phyloP scores from a whole-genome alignment of 2,888 invertebrate species.

The Cistogaster globosa region DNA sequence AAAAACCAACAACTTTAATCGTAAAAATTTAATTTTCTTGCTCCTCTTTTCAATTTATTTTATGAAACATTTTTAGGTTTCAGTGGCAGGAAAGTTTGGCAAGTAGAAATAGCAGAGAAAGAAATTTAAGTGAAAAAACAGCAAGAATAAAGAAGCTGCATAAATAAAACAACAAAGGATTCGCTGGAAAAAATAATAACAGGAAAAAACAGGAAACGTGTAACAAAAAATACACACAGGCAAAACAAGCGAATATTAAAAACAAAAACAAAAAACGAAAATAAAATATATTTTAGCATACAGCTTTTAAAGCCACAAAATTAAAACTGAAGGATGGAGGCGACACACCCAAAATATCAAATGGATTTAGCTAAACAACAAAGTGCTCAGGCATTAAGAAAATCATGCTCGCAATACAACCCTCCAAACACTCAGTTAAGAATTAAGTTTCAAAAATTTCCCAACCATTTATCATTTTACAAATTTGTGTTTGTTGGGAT shows the following conservation, averaged over 20 bases:
- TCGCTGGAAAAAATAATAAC: constrained; percentile 34
- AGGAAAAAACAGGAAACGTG: constrained; percentile 51
- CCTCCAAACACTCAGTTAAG: too few species aligned
- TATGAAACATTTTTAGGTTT: constrained; percentile 65
- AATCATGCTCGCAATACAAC: constrained; percentile 8
- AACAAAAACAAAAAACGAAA: neutral
- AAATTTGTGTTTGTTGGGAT: too few species aligned
- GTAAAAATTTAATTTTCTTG: constrained; percentile 53
- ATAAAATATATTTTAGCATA: constrained; percentile 30
- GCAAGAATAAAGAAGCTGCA: constrained; percentile 55
- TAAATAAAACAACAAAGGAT: constrained; percentile 60
- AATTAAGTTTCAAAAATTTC: too few species aligned
- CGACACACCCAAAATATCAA: constrained; percentile 55
- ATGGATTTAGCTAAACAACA: constrained; percentile 25
- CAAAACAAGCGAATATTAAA: constrained; percentile 17
- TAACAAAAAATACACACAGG: constrained; percentile 45
- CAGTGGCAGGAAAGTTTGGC: constrained; percentile 58
- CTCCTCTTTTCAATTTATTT: constrained; percentile 59
- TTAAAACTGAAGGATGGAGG: constrained; percentile 9
- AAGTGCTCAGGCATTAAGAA: constrained; percentile 51
- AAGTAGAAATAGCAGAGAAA: constrained; percentile 15
- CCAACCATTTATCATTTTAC: too few species aligned
- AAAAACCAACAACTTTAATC: constrained; percentile 68
- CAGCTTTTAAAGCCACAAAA: constrained; percentile 59
- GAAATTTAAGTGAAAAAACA: constrained; percentile 1